Conservation (phyloP, 37 sponge, comb jelly and placozoan species). For the Agelas oroides region DNA sequence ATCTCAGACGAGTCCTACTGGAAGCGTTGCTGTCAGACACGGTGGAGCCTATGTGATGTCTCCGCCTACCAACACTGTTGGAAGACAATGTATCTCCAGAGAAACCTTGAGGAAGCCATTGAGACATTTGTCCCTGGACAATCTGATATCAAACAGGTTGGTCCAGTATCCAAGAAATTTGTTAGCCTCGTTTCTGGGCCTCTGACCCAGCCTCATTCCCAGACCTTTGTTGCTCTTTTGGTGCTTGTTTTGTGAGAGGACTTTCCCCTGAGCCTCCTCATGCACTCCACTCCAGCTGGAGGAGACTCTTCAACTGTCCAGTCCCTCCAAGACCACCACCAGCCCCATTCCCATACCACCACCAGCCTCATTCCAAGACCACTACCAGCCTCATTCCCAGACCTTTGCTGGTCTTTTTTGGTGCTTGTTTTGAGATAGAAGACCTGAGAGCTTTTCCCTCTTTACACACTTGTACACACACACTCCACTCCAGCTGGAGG, state of each 20-base stretch:
- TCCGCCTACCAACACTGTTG: constrained; percentile 73
- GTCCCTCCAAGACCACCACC: too few species aligned
- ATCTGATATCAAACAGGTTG: constrained; percentile 56
- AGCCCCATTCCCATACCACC: too few species aligned
- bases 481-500: constrained; percentile 63
- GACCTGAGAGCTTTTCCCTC: too few species aligned
- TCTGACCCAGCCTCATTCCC: not conserved
- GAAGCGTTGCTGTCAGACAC: constrained; percentile 83
- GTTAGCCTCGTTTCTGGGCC: not conserved
- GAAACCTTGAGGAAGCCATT: constrained; percentile 79
- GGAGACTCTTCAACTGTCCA: not conserved
- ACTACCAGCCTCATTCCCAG: too few species aligned
- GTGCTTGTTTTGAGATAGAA: too few species aligned
- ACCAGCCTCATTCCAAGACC: too few species aligned
- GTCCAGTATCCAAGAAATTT: not conserved
- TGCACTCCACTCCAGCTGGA: not conserved
- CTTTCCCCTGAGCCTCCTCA: too few species aligned
- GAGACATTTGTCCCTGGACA: constrained; percentile 86
- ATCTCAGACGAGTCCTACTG: constrained; percentile 90
- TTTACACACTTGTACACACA: not conserved
- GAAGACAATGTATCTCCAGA: constrained; percentile 97
- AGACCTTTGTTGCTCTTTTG: not conserved
- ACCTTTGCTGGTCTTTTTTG: too few species aligned
- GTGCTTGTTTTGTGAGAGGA: not conserved
- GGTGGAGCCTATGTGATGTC: constrained; percentile 90